phyloP scores from a whole-genome alignment of 2,113 vertebrate genomes.

The Paedocypris sp. region DNA sequence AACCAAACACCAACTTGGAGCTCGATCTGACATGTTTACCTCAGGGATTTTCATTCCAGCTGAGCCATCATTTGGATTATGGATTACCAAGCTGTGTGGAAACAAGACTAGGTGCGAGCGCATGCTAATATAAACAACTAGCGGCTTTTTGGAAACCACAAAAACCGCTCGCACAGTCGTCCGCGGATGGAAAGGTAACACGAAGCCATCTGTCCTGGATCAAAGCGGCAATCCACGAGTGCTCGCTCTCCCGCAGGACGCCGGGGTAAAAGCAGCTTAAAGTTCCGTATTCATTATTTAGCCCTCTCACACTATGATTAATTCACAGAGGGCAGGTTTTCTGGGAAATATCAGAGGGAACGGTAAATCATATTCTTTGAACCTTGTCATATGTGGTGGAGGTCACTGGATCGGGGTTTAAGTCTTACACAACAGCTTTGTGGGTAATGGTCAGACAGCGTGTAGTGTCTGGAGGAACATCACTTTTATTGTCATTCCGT shows the following conservation, averaged over 20 bases:
- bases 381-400: not conserved
- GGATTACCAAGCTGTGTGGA: not conserved
- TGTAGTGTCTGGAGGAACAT: conserved; percentile 5
- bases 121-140: not conserved
- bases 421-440: not conserved
- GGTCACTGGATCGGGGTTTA: conserved; percentile 6
- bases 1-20: no score
- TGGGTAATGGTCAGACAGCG: not conserved
- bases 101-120: not conserved
- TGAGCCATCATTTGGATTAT: no score
- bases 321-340: conserved; percentile 42
- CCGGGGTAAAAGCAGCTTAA: conserved; percentile 28
- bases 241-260: not conserved
- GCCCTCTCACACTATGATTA: conserved; percentile 52
- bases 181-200: not conserved
- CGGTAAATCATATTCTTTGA: not conserved
- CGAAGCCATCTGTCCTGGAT: not conserved
- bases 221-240: not conserved
- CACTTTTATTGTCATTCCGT: conserved; percentile 16
- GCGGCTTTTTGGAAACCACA: no score
- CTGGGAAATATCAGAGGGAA: conserved; percentile 22
- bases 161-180: not conserved
- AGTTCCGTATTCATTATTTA: conserved; percentile 48
- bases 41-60: no score
- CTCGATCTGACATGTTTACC: no score